Evolutionary conservation across 23 tunicate genomes (phyloP), one percentile per base, ranked within the genome.

Genomic region (Styela clava): DNA sequence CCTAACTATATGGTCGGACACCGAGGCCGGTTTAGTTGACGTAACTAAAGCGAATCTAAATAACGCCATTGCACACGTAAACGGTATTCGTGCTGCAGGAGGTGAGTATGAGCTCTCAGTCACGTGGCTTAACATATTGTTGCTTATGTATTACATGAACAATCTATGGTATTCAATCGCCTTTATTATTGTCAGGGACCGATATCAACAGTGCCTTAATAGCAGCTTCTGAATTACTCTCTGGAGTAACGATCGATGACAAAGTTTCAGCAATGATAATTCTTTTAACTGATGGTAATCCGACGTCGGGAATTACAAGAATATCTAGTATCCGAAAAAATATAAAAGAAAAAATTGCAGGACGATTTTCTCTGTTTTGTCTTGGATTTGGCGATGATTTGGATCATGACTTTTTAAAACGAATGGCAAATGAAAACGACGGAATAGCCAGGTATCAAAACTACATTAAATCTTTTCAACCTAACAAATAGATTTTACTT

Each of bases 371-470:
- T 22, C 23, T 86, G 16, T 86, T 86, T 34, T 79, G 84, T 34
- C 73, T 86, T 20, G 89, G 89, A 3, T 86, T 86, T 34, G 89
- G 89, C 28, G 3, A 22, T 71, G 79, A 81, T 31, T 33, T 86
- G 20, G 79, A 86, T 35, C 79, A 86, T 0, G 7, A 51, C 35
- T 86, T 86, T 56, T 34, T 86, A 0, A 62, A 71, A 34, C 19
- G 44, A 51, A 1, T 86, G 69, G 84, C 84, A 34, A 33, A 61
- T 27, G 79, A 70, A 32, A 86, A 86, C 35, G 63, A 86, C 32
- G 89, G 89, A 27, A 34, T 70, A 31, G 63, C 84, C 1, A 69
- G 89, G 89, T 86, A 74, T n/a, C n/a, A n/a, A n/a, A n/a, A n/a
- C n/a, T n/a, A n/a, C n/a, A n/a, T n/a, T n/a, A n/a, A n/a, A n/a